Conservation (phyloP, 2,797 vertebrate species). For the Hylomyscus alleni region DNA sequence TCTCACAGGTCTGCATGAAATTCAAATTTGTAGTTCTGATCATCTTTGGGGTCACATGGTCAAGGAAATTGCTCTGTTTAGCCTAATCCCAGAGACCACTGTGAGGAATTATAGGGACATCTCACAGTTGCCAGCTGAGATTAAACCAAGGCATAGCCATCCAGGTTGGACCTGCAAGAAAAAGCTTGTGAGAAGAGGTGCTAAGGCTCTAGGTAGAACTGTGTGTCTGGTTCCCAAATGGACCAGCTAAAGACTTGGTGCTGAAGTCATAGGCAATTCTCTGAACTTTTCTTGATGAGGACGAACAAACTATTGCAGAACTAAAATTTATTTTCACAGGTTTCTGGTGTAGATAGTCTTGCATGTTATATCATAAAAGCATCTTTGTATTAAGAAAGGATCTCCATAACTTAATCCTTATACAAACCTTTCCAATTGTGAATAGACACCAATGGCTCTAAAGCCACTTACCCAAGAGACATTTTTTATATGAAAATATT, state of each 20-base stretch:
- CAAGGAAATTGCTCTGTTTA: constrained; percentile 94
- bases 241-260: constrained; percentile 84
- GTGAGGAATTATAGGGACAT: constrained; percentile 94
- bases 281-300: constrained; percentile 75
- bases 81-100: constrained; percentile 98
- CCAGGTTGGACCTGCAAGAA: constrained; percentile 87
- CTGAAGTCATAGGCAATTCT: constrained; percentile 75
- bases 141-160: constrained; percentile 97
- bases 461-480: constrained; percentile 45
- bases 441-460: constrained; percentile 31
- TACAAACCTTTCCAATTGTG: constrained; percentile 70
- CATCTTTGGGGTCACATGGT: constrained; percentile 89
- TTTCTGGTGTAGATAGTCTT: constrained; percentile 72
- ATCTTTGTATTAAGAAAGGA: constrained; percentile 73
- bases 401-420: constrained; percentile 75
- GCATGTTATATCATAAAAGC: constrained; percentile 74
- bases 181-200: constrained; percentile 82
- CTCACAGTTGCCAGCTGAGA: constrained; percentile 99
- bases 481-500: not conserved
- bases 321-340: constrained; percentile 77
- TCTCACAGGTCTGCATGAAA: not conserved
- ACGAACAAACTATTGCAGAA: constrained; percentile 76
- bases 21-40: constrained; percentile 70
- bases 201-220: constrained; percentile 79
- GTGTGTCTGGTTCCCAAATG: constrained; percentile 81